These are phyloP conservation scores for Spilarctia lutea DNA, from an alignment of 2,888 invertebrate genomes.

Conservation along the genomic window DNA sequence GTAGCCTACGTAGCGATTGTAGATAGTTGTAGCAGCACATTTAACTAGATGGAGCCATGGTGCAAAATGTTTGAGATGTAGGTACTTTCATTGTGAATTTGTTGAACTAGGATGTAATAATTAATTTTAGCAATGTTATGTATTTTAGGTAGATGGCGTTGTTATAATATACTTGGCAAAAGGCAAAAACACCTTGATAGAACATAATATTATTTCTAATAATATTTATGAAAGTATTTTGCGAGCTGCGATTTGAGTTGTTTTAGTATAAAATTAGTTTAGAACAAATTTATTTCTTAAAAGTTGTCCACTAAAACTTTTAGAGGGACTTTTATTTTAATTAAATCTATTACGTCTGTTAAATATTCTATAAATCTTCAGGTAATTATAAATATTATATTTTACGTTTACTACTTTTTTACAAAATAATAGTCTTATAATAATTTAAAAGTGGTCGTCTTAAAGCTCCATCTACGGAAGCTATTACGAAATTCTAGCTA, in stretches of 20 bases:
- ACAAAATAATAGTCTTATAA: neutral
- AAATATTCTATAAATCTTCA: neutral
- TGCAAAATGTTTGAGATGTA: neutral
- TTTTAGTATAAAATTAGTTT: too few relatives aligned
- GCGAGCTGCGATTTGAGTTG: too few relatives aligned
- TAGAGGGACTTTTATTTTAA: too few relatives aligned
- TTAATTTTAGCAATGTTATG: neutral
- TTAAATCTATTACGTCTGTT: neutral
- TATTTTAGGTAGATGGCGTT: conserved; percentile 33
- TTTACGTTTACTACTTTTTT: neutral
- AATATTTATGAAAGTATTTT: too few relatives aligned
- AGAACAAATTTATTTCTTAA: too few relatives aligned
- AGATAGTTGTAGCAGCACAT: conserved; percentile 18
- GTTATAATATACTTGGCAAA: neutral
- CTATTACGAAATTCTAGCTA: neutral
- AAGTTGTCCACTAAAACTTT: too few relatives aligned
- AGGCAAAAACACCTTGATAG: too few relatives aligned
- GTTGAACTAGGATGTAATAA: neutral
- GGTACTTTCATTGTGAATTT: neutral
- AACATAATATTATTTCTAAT: too few relatives aligned
- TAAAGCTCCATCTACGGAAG: neutral
- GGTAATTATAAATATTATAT: neutral
- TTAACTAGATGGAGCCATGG: neutral
- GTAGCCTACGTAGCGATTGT: conserved; percentile 26
- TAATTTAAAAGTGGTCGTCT: neutral